Conservation (phyloP, 2,888 invertebrate genomes). For the Patella ulyssiponensis region DNA sequence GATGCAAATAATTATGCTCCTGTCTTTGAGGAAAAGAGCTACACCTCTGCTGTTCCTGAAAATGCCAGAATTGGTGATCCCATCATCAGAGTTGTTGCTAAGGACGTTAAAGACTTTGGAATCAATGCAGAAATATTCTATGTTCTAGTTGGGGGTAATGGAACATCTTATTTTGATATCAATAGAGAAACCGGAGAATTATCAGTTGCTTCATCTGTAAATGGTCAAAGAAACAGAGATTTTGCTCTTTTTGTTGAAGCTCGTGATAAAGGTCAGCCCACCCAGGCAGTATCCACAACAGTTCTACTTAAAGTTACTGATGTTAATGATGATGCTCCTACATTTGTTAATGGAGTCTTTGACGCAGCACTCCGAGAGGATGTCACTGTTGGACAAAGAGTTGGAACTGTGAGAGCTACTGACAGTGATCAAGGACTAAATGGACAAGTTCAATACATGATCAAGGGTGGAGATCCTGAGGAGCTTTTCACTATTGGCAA, state of each 20-base stretch:
- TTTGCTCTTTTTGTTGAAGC: constrained; percentile 83
- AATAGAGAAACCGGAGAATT: constrained; percentile 86
- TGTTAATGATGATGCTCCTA: constrained; percentile 85
- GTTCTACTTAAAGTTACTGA: constrained; percentile 79
- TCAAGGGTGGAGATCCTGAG: constrained; percentile 80
- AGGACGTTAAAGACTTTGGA: constrained; percentile 80
- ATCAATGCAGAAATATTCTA: constrained; percentile 92
- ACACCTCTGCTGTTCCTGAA: constrained; percentile 74
- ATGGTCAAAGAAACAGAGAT: constrained; percentile 74
- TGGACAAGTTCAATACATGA: constrained; percentile 84
- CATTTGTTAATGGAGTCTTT: constrained; percentile 84
- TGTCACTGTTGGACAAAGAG: constrained; percentile 87
- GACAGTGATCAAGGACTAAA: constrained; percentile 92
- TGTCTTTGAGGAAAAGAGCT: constrained; percentile 79
- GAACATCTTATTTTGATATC: constrained; percentile 82
- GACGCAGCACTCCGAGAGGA: constrained; percentile 94
- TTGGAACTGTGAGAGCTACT: constrained; percentile 84
- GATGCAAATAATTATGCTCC: constrained; percentile 95
- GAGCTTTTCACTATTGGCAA: constrained; percentile 86
- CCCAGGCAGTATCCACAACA: constrained; percentile 83
- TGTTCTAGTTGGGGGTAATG: constrained; percentile 81
- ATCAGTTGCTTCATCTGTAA: constrained; percentile 77
- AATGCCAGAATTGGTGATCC: constrained; percentile 81
- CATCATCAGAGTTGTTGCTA: constrained; percentile 78
- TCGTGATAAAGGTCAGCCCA: constrained; percentile 89